A percentile compares a stretch with the other conserved stretches of the same genome.
These are phyloP conservation scores for Pandemis corylana DNA, from an alignment of 2,888 invertebrate genomes.

Conservation along the genomic window DNA sequence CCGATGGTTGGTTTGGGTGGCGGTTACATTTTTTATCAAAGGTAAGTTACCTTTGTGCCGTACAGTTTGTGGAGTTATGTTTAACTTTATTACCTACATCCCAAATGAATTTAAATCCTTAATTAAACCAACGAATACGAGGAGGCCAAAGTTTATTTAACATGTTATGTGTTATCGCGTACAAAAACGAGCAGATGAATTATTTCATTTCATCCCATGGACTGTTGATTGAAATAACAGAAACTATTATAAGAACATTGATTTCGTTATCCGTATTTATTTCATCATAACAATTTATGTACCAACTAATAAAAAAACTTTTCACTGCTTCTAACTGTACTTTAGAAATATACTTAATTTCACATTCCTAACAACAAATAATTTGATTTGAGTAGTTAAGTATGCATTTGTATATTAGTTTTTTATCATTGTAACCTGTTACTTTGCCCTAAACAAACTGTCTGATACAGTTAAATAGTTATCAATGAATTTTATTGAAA, in stretches of 20 bases:
- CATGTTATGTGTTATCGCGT: neutral
- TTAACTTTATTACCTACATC: neutral
- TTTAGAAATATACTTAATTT: too few species aligned
- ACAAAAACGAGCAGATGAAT: neutral
- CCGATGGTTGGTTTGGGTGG: conserved; percentile 65
- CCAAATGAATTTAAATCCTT: neutral
- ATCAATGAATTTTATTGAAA: too few species aligned
- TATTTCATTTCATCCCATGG: neutral
- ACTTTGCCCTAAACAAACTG: too few species aligned
- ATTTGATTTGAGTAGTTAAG: too few species aligned
- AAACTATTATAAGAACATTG: neutral
- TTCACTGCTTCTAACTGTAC: too few species aligned
- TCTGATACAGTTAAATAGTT: too few species aligned
- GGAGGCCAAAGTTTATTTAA: neutral
- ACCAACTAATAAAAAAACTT: too few species aligned
- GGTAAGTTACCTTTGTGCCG: conserved; percentile 57
- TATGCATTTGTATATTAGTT: too few species aligned
- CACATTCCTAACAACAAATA: too few species aligned
- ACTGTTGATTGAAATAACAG: neutral
- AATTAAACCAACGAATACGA: neutral
- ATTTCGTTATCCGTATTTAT: neutral
- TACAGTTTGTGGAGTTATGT: conserved; percentile 3
- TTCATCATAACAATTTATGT: too few species aligned
- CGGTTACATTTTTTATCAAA: conserved; percentile 63
- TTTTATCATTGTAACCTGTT: too few species aligned